Conservation (phyloP, 2,888 invertebrate genomes). For the Macrophya annulata region DNA sequence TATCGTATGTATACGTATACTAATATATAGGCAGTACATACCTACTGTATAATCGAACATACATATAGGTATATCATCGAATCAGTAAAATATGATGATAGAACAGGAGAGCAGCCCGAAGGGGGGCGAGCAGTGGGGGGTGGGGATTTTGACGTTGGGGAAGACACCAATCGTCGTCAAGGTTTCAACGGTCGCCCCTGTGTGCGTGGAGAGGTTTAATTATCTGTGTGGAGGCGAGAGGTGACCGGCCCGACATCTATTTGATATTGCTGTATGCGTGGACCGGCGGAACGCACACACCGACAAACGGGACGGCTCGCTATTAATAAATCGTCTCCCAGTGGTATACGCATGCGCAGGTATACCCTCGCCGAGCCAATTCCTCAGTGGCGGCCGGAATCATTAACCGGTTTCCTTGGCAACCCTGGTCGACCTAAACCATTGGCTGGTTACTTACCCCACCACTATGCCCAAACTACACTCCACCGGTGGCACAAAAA, state of each 20-base stretch:
- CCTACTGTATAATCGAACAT: conserved; percentile 20
- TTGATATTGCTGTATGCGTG: conserved; percentile 22
- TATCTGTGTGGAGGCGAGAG: conserved; percentile 43
- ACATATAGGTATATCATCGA: conserved; percentile 64
- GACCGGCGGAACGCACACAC: conserved; percentile 51
- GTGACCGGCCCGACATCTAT: conserved; percentile 57
- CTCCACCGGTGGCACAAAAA: conserved; percentile 52
- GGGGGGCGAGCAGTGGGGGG: conserved; percentile 58
- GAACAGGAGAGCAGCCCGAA: conserved; percentile 59
- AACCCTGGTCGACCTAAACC: conserved; percentile 74
- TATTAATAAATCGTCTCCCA: conserved; percentile 63
- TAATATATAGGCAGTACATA: conserved; percentile 20
- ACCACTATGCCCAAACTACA: conserved; percentile 64
- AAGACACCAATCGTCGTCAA: conserved; percentile 77
- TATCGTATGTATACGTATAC: conserved; percentile 54
- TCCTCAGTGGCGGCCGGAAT: conserved; percentile 78
- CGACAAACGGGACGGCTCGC: conserved; percentile 50
- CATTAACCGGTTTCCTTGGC: conserved; percentile 79
- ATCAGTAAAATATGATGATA: conserved; percentile 69
- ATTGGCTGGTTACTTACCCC: conserved; percentile 73
- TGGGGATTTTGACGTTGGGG: conserved; percentile 69
- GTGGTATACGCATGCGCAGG: conserved; percentile 56
- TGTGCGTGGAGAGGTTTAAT: conserved; percentile 57
- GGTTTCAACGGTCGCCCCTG: conserved; percentile 56
- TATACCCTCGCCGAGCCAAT: conserved; percentile 71